Base-by-base conservation (phyloP, 2,888 invertebrate genomes). In the Calameuta pallipes region DNA sequence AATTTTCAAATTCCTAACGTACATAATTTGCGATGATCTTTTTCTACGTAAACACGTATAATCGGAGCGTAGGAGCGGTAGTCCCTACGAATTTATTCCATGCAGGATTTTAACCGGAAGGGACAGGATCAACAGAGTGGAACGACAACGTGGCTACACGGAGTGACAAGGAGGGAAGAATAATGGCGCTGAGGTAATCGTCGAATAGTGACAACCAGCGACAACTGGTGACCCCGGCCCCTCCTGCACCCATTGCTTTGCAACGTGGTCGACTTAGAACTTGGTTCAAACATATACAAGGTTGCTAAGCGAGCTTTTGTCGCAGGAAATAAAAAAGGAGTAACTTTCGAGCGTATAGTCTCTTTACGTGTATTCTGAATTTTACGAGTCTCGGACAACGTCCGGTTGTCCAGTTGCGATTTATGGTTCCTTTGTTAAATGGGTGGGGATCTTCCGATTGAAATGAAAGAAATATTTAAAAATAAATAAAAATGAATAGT, bases 141-240 rank as follows among this genome's bases (percentile, higher is more conserved):
- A 74, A 74, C 74, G 33, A 74, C 35, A 36, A 30, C 15, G 34
- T 34, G 74, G 74, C 6, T 71, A 71, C 31, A 71, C 23, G 56
- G 56, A 56, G 23, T 56, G 56, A 56, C 15, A 56, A 56, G 56
- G 31, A 71, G 71, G 34, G 23, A 34, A 13, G 33, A 71, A 71
- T 71, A 71, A 71, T 71, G 71, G 31, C 33, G 71, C 31, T 34
- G 71, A 71, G 71, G 71, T 71, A 71, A 71, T 71, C 71, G 71
- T 71, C 71, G 71, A 30, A 34, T 34, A 31, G 71, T 23, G 71
- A 71, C 12, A 34, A 71, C 12, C 9, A 56, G 9, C 56, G 56
- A 56, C 9, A 56, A 56, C 56, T 56, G 23, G 23, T 56, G 37
- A 37, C 33, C 33, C 33, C 33, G 33, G 33, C 3, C 36, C 35